A percentile compares a stretch with the other conserved stretches of the same genome.
These are phyloP conservation scores for Phortica variegata DNA, from an alignment of 1,140 invertebrate species.

Conservation along the genomic window DNA sequence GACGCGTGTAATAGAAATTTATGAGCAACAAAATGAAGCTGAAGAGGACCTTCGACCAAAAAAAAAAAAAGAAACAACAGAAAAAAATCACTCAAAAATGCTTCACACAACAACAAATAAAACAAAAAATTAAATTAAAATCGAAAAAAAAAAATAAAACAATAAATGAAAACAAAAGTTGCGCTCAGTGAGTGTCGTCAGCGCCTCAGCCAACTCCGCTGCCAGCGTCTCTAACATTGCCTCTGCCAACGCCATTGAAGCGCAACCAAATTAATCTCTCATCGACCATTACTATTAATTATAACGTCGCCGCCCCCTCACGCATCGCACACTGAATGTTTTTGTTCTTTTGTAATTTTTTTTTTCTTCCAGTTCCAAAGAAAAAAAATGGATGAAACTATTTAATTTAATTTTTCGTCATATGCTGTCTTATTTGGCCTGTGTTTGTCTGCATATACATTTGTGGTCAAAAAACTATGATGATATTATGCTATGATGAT, in stretches of 20 bases:
- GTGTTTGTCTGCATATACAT: too few relatives aligned
- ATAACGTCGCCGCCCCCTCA: conserved; percentile 41
- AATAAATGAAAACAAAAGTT: conserved; percentile 24
- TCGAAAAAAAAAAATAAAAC: conserved; percentile 9
- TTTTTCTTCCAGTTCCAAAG: too few relatives aligned
- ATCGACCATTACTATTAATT: conserved; percentile 55
- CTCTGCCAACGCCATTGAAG: conserved; percentile 54
- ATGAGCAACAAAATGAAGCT: too few relatives aligned
- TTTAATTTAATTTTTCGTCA: too few relatives aligned
- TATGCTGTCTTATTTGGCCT: too few relatives aligned
- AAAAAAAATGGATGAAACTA: too few relatives aligned
- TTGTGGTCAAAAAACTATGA: too few relatives aligned
- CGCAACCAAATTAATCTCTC: conserved; percentile 55
- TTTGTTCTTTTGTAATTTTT: too few relatives aligned
- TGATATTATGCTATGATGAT: too few relatives aligned
- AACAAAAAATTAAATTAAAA: conserved; percentile 2
- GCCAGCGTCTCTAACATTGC: conserved; percentile 34
- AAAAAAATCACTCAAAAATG: conserved; percentile 1
- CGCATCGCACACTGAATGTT: too few relatives aligned
- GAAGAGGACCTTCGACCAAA: conserved; percentile 10
- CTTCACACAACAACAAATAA: too few relatives aligned
- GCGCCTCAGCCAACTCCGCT: neutral
- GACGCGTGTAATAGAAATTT: conserved; percentile 53
- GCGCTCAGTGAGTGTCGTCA: conserved; percentile 34
- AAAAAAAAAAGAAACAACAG: conserved; percentile 8